phyloP scores from a whole-genome alignment of 1,140 invertebrate genomes.

The Globodera ellingtonae region DNA sequence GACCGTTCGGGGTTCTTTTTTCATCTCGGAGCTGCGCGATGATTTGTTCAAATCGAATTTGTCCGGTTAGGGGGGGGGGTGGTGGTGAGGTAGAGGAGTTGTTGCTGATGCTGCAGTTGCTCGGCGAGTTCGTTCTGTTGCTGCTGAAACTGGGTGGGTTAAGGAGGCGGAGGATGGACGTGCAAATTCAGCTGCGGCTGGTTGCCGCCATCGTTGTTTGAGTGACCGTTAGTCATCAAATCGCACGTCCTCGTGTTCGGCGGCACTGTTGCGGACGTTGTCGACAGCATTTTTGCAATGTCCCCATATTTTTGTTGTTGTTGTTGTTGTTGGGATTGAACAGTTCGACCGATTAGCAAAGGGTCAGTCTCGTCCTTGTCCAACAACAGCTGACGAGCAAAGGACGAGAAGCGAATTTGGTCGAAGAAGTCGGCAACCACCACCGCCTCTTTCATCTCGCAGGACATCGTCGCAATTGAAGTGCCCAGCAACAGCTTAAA shows the following conservation, averaged over 20 bases:
- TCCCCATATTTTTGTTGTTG: background rate
- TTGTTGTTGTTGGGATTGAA: background rate
- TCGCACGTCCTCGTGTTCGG: background rate
- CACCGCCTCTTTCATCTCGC: slow-evolving; percentile 64
- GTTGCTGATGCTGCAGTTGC: background rate
- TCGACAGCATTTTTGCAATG: background rate
- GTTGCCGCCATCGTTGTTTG: too few relatives aligned
- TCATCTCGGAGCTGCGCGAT: too few relatives aligned
- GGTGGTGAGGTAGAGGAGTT: background rate
- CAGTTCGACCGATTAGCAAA: background rate
- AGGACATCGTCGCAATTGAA: slow-evolving; percentile 62
- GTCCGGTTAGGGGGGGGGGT: background rate
- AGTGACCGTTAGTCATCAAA: too few relatives aligned
- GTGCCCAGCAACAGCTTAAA: slow-evolving; percentile 56
- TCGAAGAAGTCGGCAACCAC: slow-evolving; percentile 64
- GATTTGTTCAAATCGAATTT: background rate
- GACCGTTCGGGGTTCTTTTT: too few relatives aligned
- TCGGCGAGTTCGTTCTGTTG: background rate
- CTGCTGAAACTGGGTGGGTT: too few relatives aligned
- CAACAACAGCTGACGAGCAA: slow-evolving; percentile 26
- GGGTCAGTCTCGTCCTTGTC: background rate
- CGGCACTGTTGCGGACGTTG: background rate
- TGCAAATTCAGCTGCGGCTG: too few relatives aligned
- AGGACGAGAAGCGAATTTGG: slow-evolving; percentile 19
- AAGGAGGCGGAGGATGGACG: too few relatives aligned